A percentile compares a stretch with the other conserved stretches of the same genome.
Evolutionary conservation across 1,140 invertebrate species (phyloP).

Genomic region (Ceratitis capitata): DNA sequence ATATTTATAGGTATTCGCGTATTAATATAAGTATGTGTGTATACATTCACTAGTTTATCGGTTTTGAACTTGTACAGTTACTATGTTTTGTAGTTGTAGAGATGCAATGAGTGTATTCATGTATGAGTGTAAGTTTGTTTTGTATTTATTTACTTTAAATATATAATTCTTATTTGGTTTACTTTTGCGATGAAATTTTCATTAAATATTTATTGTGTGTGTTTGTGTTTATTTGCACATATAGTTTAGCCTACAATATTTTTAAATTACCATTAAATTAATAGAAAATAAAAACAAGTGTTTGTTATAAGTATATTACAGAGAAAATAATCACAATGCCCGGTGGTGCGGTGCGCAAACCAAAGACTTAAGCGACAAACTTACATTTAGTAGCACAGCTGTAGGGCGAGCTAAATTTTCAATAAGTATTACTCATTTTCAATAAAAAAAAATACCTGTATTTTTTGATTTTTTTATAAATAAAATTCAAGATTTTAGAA

Average conservation of each 20-base stretch:
- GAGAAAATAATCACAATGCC: background rate
- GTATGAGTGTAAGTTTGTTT: background rate
- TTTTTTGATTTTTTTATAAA: background rate
- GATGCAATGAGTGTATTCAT: background rate
- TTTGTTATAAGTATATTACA: background rate
- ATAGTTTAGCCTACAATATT: background rate
- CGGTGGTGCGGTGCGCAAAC: background rate
- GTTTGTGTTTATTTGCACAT: background rate
- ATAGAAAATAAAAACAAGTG: background rate
- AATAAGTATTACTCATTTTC: background rate
- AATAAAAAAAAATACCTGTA: conserved; percentile 12
- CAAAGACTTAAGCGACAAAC: conserved; percentile 44
- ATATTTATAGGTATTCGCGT: background rate
- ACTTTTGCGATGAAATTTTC: background rate
- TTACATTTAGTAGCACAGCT: conserved; percentile 64
- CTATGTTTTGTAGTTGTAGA: conserved; percentile 33
- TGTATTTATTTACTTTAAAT: background rate
- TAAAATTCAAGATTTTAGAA: background rate
- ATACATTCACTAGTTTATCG: background rate
- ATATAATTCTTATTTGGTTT: background rate
- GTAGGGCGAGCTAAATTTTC: conserved; percentile 39
- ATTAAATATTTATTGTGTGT: background rate
- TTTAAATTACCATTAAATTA: background rate
- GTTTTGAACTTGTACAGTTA: conserved; percentile 32
- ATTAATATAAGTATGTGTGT: conserved; percentile 1